Base-by-base conservation (phyloP, 2,113 vertebrate genomes). In the Tychaedon coryphoeus region DNA sequence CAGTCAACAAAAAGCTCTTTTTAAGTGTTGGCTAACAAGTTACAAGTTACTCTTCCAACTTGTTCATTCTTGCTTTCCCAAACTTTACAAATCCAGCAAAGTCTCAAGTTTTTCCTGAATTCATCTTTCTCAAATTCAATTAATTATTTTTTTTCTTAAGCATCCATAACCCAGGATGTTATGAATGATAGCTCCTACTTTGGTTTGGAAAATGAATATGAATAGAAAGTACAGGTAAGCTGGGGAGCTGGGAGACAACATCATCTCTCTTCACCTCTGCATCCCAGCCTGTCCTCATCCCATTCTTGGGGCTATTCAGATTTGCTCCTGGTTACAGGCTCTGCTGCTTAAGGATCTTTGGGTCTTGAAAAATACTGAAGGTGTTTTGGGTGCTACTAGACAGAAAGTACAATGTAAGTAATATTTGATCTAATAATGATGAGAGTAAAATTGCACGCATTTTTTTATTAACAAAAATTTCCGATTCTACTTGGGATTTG, bases 41-140 rank as follows among this genome's bases (percentile, higher is more conserved):
- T n/a, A 38, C 29, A 47, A 53, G 13, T 58, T 74, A 33, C 9
- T 61, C 20, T 78, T 78, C 61, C 5, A 64, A 50, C 31, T 16
- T 61, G 3, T 48, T 72, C 7, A 14, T 58, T 47, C 47, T 67
- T 79, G 8, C 4, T 3, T 75, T 86, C 24, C 38, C 25, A 57
- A 31, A 1, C 2, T 11, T 61, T 70, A 73, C 2, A 87, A 47
- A 47, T 19, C 2, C 2, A 9, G 36, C 11, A 60, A 75, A 84
- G 14, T 12, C 29, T 5, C 4, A 13, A 28, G 4, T 16, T 72
- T 86, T 8, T 20, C 19, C 53, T 72, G 29, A 54, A 67, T 33
- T 58, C 0, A 0, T n/a, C 28, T 40, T 24, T 47, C 26, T 47
- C 31, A 43, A 74, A 66, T 48, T 61, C 12, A 4, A 6, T 47